Evolutionary conservation across 2,113 vertebrate species (phyloP), one percentile per base, ranked within the genome.

Genomic region (Coptodon bakossiorum): DNA sequence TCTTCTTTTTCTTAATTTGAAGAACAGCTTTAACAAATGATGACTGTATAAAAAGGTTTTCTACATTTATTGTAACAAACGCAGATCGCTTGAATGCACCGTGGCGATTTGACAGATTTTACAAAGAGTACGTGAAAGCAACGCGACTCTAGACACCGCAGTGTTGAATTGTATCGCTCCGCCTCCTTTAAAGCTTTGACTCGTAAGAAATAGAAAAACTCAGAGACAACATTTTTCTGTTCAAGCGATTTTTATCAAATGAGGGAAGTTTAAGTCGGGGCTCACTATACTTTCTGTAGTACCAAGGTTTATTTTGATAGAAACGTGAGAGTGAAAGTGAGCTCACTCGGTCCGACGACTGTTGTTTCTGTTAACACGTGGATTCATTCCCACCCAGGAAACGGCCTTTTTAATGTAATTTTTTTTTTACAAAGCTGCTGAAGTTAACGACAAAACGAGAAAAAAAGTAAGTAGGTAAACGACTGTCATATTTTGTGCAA

Each of bases 351-450:
- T 19, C 16, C 9, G 9, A 1, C 3, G 78, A 10, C 52, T 52
- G 45, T 68, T 36, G 7, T 54, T 81, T 36, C 27, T 52, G 29
- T 56, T 9, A 9, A 86, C 93, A 92, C 91, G 93, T 94, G 91
- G 86, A 50, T 34, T 50, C 6, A 13, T 5, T 31, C 50, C 45
- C 17, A 2, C n/a, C 5, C 10, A 9, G 6, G 1, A 48, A 40
- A 61, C 22, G n/a, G 34, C n/a, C 73, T 38, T 63, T 78, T 73
- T 6, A 7, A 36, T 36, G 6, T 6, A 3, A 9, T 38, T 38
- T 5, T 24, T 3, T 2, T 10, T 14, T 45, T 3, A 19, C 34
- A 38, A 10, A 86, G 5, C 9, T 17, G 8, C 56, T 7, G 24
- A 54, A 7, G 5, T 13, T 19, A 3, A 45, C 36, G 4, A 79